Evolutionary conservation across 2,888 invertebrate species (phyloP).

Genomic region (Neoitamus cyanurus): DNA sequence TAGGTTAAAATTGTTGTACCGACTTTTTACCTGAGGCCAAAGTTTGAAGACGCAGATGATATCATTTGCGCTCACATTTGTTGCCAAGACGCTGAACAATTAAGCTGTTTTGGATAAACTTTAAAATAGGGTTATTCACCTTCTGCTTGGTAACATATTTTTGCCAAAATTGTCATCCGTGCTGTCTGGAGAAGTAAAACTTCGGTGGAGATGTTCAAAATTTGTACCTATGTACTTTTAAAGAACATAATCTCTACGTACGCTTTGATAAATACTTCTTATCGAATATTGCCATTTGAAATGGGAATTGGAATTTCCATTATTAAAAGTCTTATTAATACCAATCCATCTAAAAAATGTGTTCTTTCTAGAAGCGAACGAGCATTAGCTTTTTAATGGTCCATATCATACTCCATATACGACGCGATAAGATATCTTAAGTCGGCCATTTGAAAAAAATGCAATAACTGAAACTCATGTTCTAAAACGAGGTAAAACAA

Average conservation of each 20-base stretch:
- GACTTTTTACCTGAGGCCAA: neutral
- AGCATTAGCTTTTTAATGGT: neutral
- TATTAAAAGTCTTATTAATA: no score
- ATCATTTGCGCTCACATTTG: neutral
- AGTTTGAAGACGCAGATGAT: neutral
- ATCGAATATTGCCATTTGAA: no score
- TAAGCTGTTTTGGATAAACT: neutral
- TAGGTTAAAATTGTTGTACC: neutral
- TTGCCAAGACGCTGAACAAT: neutral
- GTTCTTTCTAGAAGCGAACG: no score
- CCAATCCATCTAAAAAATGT: no score
- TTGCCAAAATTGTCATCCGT: no score
- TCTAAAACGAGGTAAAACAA: neutral
- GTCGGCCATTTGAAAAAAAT: neutral
- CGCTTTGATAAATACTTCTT: no score
- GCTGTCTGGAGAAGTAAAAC: no score
- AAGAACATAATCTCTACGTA: no score
- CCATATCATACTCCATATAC: neutral
- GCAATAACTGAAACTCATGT: conserved; percentile 13
- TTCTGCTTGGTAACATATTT: neutral
- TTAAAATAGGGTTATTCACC: neutral
- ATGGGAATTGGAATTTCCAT: no score
- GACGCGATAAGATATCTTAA: neutral
- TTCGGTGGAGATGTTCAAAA: no score
- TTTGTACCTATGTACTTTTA: no score